phyloP scores from a whole-genome alignment of 2,797 vertebrate genomes.

The Craterocephalus amniculus region DNA sequence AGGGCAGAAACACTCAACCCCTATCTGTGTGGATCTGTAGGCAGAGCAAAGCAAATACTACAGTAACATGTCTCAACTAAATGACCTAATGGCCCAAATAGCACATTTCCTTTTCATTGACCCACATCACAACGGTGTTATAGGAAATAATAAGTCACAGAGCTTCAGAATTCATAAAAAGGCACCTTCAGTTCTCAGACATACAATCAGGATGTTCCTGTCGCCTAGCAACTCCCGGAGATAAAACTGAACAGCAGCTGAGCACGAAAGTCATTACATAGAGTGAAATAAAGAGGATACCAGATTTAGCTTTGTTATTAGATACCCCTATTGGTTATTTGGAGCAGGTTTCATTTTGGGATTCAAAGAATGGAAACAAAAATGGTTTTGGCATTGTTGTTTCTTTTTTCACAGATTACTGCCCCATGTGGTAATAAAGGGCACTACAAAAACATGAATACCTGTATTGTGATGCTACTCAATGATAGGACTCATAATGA shows the following conservation, averaged over 20 bases:
- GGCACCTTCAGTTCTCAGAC: slow-evolving; percentile 61
- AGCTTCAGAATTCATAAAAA: slow-evolving; percentile 57
- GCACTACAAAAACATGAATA: slow-evolving; percentile 59
- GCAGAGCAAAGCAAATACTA: slow-evolving; percentile 44
- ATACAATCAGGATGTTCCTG: slow-evolving; percentile 66
- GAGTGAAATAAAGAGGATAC: slow-evolving; percentile 44
- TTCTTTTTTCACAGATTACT: background rate
- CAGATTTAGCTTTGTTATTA: slow-evolving; percentile 27
- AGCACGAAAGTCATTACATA: slow-evolving; percentile 67
- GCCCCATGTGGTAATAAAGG: slow-evolving; percentile 45
- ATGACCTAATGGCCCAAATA: slow-evolving; percentile 17
- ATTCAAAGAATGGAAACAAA: slow-evolving; percentile 10
- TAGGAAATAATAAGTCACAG: slow-evolving; percentile 44
- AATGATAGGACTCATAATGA: slow-evolving; percentile 50
- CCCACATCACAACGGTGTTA: slow-evolving; percentile 26
- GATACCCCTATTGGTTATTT: slow-evolving; percentile 24
- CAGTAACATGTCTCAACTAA: slow-evolving; percentile 7
- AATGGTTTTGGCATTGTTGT: background rate
- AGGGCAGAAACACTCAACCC: slow-evolving; percentile 11
- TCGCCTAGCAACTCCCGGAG: slow-evolving; percentile 73
- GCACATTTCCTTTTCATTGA: slow-evolving; percentile 35
- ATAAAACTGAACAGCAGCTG: slow-evolving; percentile 70
- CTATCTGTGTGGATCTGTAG: slow-evolving; percentile 7
- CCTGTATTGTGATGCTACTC: slow-evolving; percentile 24
- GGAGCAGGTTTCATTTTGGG: slow-evolving; percentile 30